phyloP scores from a whole-genome alignment of 2,113 vertebrate genomes.

The Gymnorhina tibicen region DNA sequence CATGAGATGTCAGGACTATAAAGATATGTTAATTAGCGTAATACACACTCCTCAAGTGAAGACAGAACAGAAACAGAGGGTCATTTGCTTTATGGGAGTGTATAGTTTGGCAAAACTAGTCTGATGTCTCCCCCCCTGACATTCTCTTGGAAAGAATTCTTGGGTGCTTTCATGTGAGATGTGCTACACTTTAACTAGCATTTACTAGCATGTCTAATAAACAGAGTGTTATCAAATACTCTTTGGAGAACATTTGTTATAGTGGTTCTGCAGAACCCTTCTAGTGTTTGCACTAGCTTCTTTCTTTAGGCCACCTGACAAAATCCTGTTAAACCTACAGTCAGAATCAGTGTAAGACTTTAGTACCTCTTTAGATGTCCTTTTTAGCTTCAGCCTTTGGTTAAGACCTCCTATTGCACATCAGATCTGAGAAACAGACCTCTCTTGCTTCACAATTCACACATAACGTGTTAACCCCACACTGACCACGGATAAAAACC shows the following conservation, averaged over 20 bases:
- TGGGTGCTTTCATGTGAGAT: neutral
- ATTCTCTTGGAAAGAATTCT: neutral
- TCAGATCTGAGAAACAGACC: neutral
- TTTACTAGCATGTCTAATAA: neutral
- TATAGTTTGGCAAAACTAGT: neutral
- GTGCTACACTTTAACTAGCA: neutral
- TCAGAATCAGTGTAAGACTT: neutral
- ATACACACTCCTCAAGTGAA: neutral
- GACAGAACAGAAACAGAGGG: neutral
- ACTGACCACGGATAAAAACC: neutral
- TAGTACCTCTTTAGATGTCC: neutral
- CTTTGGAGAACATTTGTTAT: neutral
- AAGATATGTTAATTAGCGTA: neutral
- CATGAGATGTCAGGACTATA: neutral
- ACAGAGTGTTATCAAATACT: neutral
- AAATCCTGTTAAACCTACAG: neutral
- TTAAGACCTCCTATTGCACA: neutral
- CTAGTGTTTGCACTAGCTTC: neutral
- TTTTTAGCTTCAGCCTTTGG: neutral
- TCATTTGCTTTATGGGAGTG: neutral
- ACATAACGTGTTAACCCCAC: accelerated
- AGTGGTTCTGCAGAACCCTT: neutral
- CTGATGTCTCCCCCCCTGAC: accelerated
- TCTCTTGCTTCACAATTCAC: neutral
- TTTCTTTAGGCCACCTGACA: neutral